phyloP scores from a whole-genome alignment of 2,797 vertebrate genomes.

The Brachyalestes nurse region DNA sequence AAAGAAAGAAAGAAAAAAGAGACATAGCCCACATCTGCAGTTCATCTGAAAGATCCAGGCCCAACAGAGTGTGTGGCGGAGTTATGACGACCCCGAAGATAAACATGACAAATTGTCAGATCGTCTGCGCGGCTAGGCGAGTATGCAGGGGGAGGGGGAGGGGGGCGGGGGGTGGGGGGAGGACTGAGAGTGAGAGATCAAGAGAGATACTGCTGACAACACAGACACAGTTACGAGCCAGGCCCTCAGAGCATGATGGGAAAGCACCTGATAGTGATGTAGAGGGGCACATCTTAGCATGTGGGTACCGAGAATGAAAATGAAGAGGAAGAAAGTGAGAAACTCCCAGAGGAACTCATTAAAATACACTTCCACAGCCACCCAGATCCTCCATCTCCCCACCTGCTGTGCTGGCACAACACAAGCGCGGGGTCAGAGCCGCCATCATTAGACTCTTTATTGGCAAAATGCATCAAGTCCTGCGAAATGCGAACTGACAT shows the following conservation, averaged over 20 bases:
- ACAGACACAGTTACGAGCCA: slow-evolving; percentile 61
- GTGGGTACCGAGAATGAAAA: slow-evolving; percentile 52
- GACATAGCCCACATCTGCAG: slow-evolving; percentile 66
- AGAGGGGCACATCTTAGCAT: slow-evolving; percentile 62
- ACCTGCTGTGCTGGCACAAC: slow-evolving; percentile 72
- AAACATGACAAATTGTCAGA: slow-evolving; percentile 83
- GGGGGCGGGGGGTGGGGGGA: slow-evolving; percentile 32
- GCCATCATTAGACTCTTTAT: slow-evolving; percentile 70
- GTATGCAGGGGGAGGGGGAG: slow-evolving; percentile 48
- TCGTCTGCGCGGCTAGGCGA: slow-evolving; percentile 74
- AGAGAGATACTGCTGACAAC: slow-evolving; percentile 48
- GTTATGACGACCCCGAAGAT: slow-evolving; percentile 71
- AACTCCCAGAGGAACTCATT: slow-evolving; percentile 85
- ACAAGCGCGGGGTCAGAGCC: slow-evolving; percentile 66
- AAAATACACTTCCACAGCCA: slow-evolving; percentile 74
- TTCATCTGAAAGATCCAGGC: slow-evolving; percentile 65
- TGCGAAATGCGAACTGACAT: background rate
- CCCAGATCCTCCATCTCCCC: slow-evolving; percentile 62
- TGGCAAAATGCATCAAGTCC: slow-evolving; percentile 19
- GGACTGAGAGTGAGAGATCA: background rate
- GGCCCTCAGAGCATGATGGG: slow-evolving; percentile 67
- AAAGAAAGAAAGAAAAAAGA: background rate
- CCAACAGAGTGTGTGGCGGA: slow-evolving; percentile 35
- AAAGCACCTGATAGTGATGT: slow-evolving; percentile 75
- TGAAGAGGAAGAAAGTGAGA: slow-evolving; percentile 61